Evolutionary conservation across 2,797 vertebrate genomes (phyloP), one percentile per base, ranked within the genome.

Genomic region (Sebastiscus albofasciatus): DNA sequence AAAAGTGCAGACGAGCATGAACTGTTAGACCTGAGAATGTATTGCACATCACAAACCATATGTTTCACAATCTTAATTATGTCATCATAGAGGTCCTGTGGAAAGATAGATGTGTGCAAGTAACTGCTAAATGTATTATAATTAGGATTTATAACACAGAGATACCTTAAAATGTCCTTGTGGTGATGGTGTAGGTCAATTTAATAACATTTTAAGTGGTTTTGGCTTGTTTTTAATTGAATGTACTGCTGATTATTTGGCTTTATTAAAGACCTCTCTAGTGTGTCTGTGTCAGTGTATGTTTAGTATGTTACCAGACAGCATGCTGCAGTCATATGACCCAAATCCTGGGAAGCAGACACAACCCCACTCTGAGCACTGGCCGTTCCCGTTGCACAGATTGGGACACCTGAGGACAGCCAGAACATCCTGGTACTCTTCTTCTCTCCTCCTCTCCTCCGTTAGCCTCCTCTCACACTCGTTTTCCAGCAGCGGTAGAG

Each of bases 381-480:
- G 94, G 4, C 97, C 97, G 0, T 96, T 96, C 31, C 96, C 94
- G 5, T 85, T 96, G 91, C 97, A 98, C 31, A 96, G 91, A 77
- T 81, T 72, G 8, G 97, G 97, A 86, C 97, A 98, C 89, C 85
- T 97, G 5, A 98, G 80, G 2, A 89, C 77, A n/a, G 54, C 67
- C 46, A 97, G 86, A 0, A 95, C 89, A 5, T 94, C 94, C 81
- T 82, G 93, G 39, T 95, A 33, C 0, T 90, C 93, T 31, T 82
- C 91, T 4, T 79, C 75, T 8, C 92, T 81, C 61, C 82, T 84
- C 54, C 89, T 82, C 77, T 96, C 93, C 92, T 98, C 96, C 71
- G 96, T 75, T 81, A 97, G 74, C 88, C 94, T 95, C 87, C 93
- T 95, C 92, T 98, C 97, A 62, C 97, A 98, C 94, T 97, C 97